Evolutionary conservation across 2,888 invertebrate species (phyloP).

Genomic region (Nomada fucata): DNA sequence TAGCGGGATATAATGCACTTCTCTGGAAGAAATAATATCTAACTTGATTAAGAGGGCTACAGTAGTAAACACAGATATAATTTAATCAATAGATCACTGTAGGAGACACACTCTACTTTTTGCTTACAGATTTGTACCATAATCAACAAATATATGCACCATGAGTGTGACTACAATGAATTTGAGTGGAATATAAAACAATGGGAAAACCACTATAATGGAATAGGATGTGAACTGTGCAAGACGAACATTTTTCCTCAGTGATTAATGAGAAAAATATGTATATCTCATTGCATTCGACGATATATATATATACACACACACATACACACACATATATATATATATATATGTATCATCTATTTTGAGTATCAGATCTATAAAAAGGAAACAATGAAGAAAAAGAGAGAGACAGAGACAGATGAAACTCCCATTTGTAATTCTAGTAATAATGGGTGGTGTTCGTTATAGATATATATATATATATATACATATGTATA

Average conservation of each 20-base stretch:
- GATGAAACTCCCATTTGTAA: slow-evolving; percentile 81
- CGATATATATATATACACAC: slow-evolving; percentile 71
- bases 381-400: slow-evolving; percentile 66
- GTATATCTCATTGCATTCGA: slow-evolving; percentile 80
- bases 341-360: slow-evolving; percentile 58
- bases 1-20: not conserved
- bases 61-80: slow-evolving; percentile 10
- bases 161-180: slow-evolving; percentile 79
- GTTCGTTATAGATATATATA: slow-evolving; percentile 84
- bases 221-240: slow-evolving; percentile 79
- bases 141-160: slow-evolving; percentile 80
- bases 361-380: slow-evolving; percentile 80
- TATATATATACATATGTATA: slow-evolving; percentile 79
- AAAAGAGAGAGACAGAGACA: slow-evolving; percentile 57
- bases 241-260: slow-evolving; percentile 78
- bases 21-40: not conserved
- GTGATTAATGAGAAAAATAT: slow-evolving; percentile 73
- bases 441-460: slow-evolving; percentile 84
- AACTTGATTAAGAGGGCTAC: slow-evolving; percentile 3
- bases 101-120: slow-evolving; percentile 68
- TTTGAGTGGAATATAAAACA: slow-evolving; percentile 77
- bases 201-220: slow-evolving; percentile 76
- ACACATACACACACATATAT: no score
- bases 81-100: slow-evolving; percentile 53
- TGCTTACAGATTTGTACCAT: slow-evolving; percentile 82